Base-by-base conservation (phyloP, 2,797 vertebrate genomes). In the Sebastes taczanowskii region DNA sequence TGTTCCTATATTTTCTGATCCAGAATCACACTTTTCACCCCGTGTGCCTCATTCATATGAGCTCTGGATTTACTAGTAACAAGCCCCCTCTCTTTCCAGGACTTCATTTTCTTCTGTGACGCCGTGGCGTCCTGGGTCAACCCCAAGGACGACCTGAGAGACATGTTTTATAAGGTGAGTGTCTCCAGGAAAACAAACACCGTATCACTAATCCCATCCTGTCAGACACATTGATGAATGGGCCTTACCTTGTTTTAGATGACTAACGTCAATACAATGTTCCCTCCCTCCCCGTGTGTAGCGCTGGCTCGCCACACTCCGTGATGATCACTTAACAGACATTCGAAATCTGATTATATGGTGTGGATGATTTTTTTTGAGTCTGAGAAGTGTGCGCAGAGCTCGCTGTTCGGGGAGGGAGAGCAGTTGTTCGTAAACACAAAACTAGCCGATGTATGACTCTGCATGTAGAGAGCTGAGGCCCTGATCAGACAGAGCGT, bases 61-160 rank as follows among this genome's bases (percentile, higher is more conserved):
- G 25, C 10, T 59, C n/a, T 35, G 32, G 61, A 22, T 59, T 22
- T 22, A n/a, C 34, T 14, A 2, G 0, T 74, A 80, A 85, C 62
- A 23, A 13, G 1, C 38, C 2, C 7, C 1, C 8, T 82, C 7
- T 82, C 20, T 87, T 74, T 91, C 30, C 88, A 99, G 98, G 98
- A 99, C 85, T 98, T 99, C 83, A 99, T 99, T 83, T 99, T 99
- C 94, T 99, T 99, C 93, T 99, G 98, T 62, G 98, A 99, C 1
- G 98, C 98, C 6, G 98, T 99, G 75, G 98, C 98, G 1, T 99
- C 98, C 14, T 99, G 98, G 98, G 97, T 99, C 74, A 99, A 87
- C 90, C 98, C 98, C 1, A 98, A 99, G 85, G 98, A 99, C 1
- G 98, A 99, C 88, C 93, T 99, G 77, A 95, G 98, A 84, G 98